A percentile compares a stretch with the other conserved stretches of the same genome.
Conservation (phyloP, 2,888 invertebrate genomes). For the Trypoxylon attenuatum region DNA sequence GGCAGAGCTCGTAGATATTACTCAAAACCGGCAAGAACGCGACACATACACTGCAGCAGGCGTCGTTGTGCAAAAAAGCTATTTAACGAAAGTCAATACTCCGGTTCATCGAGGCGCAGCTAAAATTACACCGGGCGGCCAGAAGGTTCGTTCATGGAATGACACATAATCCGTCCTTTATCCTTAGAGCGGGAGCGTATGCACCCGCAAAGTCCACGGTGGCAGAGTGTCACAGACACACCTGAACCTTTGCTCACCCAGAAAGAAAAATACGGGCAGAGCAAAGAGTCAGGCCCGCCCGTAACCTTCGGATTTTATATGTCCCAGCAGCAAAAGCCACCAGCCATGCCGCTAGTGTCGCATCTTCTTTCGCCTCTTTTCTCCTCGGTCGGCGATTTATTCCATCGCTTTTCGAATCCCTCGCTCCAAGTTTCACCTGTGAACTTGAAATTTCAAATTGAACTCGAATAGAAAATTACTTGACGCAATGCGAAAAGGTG, state of each 20-base stretch:
- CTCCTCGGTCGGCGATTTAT: conserved; percentile 4
- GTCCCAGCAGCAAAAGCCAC: no score
- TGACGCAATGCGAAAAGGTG: no score
- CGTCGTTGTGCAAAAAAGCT: no score
- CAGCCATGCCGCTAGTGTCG: no score
- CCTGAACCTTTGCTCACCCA: conserved; percentile 94
- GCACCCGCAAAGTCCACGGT: neutral
- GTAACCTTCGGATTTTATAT: conserved; percentile 73
- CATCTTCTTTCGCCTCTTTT: neutral
- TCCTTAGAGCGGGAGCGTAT: neutral
- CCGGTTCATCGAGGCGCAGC: no score
- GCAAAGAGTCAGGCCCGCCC: conserved; percentile 89
- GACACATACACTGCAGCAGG: no score
- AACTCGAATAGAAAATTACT: no score
- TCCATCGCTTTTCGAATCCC: neutral
- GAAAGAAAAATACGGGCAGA: conserved; percentile 79
- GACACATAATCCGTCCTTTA: neutral
- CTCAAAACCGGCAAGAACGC: no score
- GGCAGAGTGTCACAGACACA: conserved; percentile 78
- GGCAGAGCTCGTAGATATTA: no score
- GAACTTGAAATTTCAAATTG: no score
- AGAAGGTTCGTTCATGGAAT: neutral
- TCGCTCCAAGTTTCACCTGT: no score
- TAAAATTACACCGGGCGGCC: neutral
- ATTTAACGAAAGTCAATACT: no score